A percentile compares a stretch with the other conserved stretches of the same genome.
Conservation (phyloP, 2,113 vertebrate species). For the Scatophagus argus region DNA sequence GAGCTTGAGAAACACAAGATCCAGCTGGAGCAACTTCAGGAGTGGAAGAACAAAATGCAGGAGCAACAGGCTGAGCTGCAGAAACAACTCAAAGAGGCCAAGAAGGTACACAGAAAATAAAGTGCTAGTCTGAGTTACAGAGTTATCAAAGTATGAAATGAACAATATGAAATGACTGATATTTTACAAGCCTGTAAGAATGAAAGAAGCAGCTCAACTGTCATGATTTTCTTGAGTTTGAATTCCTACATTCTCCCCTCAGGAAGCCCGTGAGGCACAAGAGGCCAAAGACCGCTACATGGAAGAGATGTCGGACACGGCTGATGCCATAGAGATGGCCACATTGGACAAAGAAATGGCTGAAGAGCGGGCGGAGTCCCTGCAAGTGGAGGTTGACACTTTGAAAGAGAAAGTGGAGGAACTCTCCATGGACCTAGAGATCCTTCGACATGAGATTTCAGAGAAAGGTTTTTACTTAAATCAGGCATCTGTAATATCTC, state of each 20-base stretch:
- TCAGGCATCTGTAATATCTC: not conserved
- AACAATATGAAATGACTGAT: not conserved
- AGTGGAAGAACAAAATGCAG: slow-evolving; percentile 99
- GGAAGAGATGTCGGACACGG: slow-evolving; percentile 98
- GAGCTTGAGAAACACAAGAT: slow-evolving; percentile 98
- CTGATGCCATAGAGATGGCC: slow-evolving; percentile 97
- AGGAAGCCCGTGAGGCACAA: slow-evolving; percentile 88
- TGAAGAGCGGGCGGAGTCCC: slow-evolving; percentile 93
- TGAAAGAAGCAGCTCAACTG: not conserved
- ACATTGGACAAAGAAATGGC: slow-evolving; percentile 99
- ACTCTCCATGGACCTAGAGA: slow-evolving; percentile 96
- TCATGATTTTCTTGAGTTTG: not conserved
- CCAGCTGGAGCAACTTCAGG: slow-evolving; percentile 97
- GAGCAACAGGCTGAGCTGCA: slow-evolving; percentile 96
- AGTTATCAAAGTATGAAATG: not conserved
- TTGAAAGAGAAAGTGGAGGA: slow-evolving; percentile 94
- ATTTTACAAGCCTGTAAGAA: not conserved
- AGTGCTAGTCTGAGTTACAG: not conserved
- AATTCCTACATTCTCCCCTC: not conserved
- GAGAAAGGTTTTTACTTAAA: slow-evolving; percentile 90
- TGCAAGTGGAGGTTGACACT: slow-evolving; percentile 95
- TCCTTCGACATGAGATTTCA: slow-evolving; percentile 96
- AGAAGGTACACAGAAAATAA: slow-evolving; percentile 85
- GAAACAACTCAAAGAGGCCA: slow-evolving; percentile 96
- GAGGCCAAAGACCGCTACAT: slow-evolving; percentile 96